Base-by-base conservation (phyloP, 2,797 vertebrate genomes). In the Acomys russatus region DNA sequence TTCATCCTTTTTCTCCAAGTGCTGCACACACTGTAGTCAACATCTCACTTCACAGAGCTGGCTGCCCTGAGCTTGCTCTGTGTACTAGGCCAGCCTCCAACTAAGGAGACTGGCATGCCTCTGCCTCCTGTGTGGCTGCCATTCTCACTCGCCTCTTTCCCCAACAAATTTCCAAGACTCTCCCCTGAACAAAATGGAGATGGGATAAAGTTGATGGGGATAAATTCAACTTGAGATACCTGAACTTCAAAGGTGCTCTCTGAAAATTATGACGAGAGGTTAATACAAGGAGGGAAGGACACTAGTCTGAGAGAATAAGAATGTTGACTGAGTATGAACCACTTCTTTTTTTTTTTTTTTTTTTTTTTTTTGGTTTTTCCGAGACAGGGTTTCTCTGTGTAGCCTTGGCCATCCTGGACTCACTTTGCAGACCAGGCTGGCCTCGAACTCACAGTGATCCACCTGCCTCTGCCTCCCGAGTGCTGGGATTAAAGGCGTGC, bases 141-240 rank as follows among this genome's bases (percentile, higher is more conserved):
- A 38, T 77, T 28, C 11, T 9, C 0, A 49, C 28, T 44, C 28
- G 35, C 51, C 54, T 78, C n/a, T 70, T 89, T 78, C 70, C 38
- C 30, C 14, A 59, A 61, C 71, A 54, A 33, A 91, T 38, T 90
- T 84, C 23, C 56, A 23, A 33, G 23, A 70, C 79, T 93, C 2
- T 88, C 70, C 49, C 77, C 49, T 82, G 23, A 88, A 88, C 59
- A 94, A 92, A 80, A 71, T 63, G 73, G 14, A 92, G 71, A 80
- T 0, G n/a, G 18, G 28, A 82, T 70, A 94, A 93, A 33, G 9
- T 7, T 0, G 8, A 77, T 17, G 17, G 61, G n/a, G 70, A 86
- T 64, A 93, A 85, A 76, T 70, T 84, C 38, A 85, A 93, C 61
- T 84, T 54, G 54, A 91, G 15, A 70, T 82, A 93, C 90, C 49